Percentiles rank a stretch among this genome's conserved stretches.
Conservation (phyloP, 1,140 invertebrate species). For the Lepidurus apus region DNA sequence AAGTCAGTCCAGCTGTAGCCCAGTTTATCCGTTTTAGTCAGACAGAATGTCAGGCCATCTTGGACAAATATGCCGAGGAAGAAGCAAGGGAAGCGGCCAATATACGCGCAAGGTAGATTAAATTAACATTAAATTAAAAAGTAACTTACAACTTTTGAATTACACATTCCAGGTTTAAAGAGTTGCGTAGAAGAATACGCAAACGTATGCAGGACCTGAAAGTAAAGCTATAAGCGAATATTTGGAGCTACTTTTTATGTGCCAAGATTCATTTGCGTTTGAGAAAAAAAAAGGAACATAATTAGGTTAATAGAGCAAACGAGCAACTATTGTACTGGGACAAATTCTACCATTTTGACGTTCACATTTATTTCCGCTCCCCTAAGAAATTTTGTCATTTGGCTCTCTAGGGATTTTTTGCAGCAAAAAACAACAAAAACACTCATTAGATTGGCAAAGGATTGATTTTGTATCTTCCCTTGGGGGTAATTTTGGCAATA, state of each 20-base stretch:
- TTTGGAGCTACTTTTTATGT: not conserved
- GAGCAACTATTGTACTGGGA: not conserved
- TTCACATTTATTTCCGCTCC: not conserved
- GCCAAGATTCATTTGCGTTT: not conserved
- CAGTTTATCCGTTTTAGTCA: slow-evolving; percentile 75
- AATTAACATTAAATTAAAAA: slow-evolving; percentile 12
- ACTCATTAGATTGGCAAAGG: not conserved
- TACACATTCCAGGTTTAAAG: slow-evolving; percentile 55
- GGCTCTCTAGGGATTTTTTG: slow-evolving; percentile 8
- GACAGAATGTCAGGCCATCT: slow-evolving; percentile 69
- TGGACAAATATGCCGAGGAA: slow-evolving; percentile 70
- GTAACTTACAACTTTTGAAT: not conserved
- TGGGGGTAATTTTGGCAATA: not conserved
- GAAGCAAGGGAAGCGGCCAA: slow-evolving; percentile 63
- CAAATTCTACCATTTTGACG: not conserved
- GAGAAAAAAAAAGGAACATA: not conserved
- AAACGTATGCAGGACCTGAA: slow-evolving; percentile 65
- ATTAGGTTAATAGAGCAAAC: not conserved
- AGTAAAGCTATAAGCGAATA: slow-evolving; percentile 52
- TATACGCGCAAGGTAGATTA: slow-evolving; percentile 63
- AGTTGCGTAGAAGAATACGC: slow-evolving; percentile 60
- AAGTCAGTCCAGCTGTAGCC: slow-evolving; percentile 72
- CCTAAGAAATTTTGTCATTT: not conserved
- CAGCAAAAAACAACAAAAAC: not conserved
- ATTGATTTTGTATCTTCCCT: not conserved